Conservation (phyloP, 1,140 invertebrate species). For the Heliconius eleuchia region DNA sequence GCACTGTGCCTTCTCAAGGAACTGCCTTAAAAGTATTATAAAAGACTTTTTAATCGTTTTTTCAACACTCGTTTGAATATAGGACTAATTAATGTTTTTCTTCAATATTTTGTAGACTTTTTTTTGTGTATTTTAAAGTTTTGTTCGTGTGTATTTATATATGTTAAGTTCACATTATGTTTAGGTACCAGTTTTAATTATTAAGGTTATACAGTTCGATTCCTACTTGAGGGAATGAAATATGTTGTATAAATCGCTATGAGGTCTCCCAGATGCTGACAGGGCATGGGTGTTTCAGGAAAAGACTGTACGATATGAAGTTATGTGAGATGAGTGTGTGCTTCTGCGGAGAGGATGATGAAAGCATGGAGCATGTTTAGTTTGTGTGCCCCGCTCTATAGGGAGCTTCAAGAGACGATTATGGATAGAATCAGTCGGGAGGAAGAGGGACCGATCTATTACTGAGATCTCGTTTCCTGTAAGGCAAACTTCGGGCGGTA, state of each 20-base stretch:
- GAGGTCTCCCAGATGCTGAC: constrained; percentile 24
- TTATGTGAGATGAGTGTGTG: constrained; percentile 5
- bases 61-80: constrained; percentile 8
- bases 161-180: too few species aligned
- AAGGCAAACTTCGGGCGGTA: constrained; percentile 16
- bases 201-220: too few species aligned
- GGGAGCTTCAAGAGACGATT: background rate
- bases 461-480: constrained; percentile 22
- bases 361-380: constrained; percentile 3
- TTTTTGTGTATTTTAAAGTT: background rate
- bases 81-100: background rate
- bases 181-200: too few species aligned
- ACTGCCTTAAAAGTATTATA: constrained; percentile 54
- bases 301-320: background rate
- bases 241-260: background rate
- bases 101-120: background rate
- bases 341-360: background rate
- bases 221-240: too few species aligned
- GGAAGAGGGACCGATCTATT: constrained; percentile 22
- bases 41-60: constrained; percentile 50
- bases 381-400: constrained; percentile 13
- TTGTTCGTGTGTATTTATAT: too few species aligned
- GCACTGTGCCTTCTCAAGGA: constrained; percentile 32
- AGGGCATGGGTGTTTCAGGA: constrained; percentile 28
- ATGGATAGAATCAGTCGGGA: constrained; percentile 18